A percentile compares a stretch with the other conserved stretches of the same genome.
These are phyloP conservation scores for Dryocosmus kuriphilus DNA, from an alignment of 2,888 invertebrate genomes.

Conservation along the genomic window DNA sequence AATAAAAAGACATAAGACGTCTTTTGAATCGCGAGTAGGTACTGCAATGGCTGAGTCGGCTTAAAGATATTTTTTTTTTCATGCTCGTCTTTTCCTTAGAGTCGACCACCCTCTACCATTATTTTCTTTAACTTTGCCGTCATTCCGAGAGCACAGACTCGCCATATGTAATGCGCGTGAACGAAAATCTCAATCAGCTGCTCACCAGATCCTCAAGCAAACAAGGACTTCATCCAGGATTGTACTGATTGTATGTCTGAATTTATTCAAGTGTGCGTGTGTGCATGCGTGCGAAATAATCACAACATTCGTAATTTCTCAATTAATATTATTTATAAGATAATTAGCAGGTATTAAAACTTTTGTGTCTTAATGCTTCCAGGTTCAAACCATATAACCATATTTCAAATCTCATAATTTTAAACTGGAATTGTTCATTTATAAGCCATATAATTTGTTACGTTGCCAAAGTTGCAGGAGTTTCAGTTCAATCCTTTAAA, in stretches of 20 bases:
- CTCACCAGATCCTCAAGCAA: slow-evolving; percentile 68
- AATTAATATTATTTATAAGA: too few relatives aligned
- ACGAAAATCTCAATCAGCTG: slow-evolving; percentile 75
- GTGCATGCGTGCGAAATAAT: neutral
- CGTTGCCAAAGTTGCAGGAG: neutral
- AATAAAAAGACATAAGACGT: slow-evolving; percentile 32
- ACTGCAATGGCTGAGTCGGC: slow-evolving; percentile 34
- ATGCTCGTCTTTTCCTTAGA: slow-evolving; percentile 39
- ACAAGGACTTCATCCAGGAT: slow-evolving; percentile 67
- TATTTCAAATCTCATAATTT: too few relatives aligned
- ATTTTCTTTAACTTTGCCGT: slow-evolving; percentile 50
- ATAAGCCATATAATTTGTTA: too few relatives aligned
- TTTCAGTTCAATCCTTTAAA: slow-evolving; percentile 48
- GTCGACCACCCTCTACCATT: slow-evolving; percentile 38
- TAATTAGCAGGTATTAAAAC: too few relatives aligned
- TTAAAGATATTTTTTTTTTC: slow-evolving; percentile 35
- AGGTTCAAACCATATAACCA: too few relatives aligned
- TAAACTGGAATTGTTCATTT: too few relatives aligned
- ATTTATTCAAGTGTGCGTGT: neutral
- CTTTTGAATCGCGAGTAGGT: slow-evolving; percentile 26
- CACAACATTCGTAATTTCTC: neutral
- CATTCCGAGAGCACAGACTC: slow-evolving; percentile 58
- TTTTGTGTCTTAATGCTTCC: too few relatives aligned
- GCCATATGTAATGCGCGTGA: slow-evolving; percentile 61
- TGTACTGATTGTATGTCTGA: slow-evolving; percentile 46